These are phyloP conservation scores for Sardina pilchardus DNA, from an alignment of 2,113 vertebrate genomes.

Conservation along the genomic window DNA sequence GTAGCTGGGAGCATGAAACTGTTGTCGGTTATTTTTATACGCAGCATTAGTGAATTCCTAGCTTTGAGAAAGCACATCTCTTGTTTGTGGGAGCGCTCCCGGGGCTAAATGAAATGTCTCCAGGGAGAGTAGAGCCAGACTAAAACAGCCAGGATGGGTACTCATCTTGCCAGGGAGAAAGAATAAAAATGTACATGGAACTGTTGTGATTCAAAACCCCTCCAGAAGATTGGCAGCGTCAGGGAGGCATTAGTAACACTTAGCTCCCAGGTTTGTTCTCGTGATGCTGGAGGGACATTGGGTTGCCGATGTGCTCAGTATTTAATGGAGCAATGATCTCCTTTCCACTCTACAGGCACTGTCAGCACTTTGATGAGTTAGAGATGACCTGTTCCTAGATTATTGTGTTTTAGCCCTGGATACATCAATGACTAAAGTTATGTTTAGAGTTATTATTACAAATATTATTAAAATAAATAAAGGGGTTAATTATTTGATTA, in stretches of 20 bases:
- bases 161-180: not conserved
- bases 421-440: not conserved
- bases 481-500: not conserved
- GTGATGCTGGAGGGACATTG: not conserved
- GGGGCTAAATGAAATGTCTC: not conserved
- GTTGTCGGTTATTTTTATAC: not conserved
- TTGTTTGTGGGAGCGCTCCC: not conserved
- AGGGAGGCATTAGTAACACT: not conserved
- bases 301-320: not conserved
- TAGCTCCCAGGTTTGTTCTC: not conserved
- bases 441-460: not conserved
- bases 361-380: constrained; percentile 55
- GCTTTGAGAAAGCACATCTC: not conserved
- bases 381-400: not conserved
- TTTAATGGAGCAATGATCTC: not conserved
- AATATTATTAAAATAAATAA: constrained; percentile 4
- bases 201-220: not conserved
- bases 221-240: not conserved
- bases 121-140: not conserved
- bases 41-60: not conserved
- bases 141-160: not conserved
- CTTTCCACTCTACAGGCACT: constrained; percentile 40
- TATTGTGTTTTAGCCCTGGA: not conserved
- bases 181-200: not conserved
- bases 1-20: not conserved